Conservation (phyloP, 37 sponge, comb jelly and placozoan genomes). For the Beroe forskalii region DNA sequence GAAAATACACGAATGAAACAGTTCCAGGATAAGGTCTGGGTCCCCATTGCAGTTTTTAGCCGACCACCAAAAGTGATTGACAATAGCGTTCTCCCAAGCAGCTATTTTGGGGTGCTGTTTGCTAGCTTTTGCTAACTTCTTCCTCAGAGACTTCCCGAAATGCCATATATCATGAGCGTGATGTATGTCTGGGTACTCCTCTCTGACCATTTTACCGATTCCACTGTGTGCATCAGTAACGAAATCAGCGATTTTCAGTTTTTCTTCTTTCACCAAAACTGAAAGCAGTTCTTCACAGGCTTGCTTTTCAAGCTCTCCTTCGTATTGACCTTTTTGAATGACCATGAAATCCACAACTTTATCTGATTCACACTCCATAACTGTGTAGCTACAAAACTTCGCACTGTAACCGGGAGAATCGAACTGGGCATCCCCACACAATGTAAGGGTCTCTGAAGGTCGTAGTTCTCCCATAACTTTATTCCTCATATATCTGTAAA, state of each 20-base stretch:
- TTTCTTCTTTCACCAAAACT: neutral
- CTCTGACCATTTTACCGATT: neutral
- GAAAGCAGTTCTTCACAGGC: neutral
- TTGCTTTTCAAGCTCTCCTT: no score
- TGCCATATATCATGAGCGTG: conserved; percentile 12
- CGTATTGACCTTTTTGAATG: no score
- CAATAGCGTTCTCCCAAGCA: neutral
- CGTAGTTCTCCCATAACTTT: no score
- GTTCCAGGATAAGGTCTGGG: neutral
- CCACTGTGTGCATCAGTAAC: neutral
- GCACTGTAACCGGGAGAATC: no score
- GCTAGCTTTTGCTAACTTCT: neutral
- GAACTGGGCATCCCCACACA: no score
- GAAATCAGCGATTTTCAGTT: neutral
- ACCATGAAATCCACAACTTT: no score
- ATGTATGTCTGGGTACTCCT: conserved; percentile 1
- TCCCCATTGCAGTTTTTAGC: neutral
- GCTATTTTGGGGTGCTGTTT: neutral
- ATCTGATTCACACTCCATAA: no score
- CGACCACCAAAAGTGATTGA: conserved; percentile 3
- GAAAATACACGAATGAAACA: conserved; percentile 4
- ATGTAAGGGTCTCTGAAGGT: no score
- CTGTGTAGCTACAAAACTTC: no score
- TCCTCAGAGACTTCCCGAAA: neutral
- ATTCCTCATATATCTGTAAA: no score